Conservation (phyloP, 2,888 invertebrate genomes). For the Andrena bicolor region DNA sequence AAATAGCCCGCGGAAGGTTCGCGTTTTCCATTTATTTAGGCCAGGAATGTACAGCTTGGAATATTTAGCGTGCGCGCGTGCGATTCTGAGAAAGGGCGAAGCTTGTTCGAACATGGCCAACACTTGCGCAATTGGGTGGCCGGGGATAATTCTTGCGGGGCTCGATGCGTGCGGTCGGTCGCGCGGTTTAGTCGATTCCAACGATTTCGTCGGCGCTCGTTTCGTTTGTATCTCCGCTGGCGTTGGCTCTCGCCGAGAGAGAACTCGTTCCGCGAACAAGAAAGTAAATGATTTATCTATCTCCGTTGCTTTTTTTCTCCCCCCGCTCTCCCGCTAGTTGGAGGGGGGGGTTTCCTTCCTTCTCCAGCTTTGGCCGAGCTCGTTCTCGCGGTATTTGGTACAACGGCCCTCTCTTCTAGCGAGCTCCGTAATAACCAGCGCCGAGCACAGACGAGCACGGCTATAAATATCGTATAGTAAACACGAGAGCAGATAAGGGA, state of each 20-base stretch:
- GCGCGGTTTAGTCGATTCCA: background rate
- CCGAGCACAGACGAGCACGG: slow-evolving; percentile 70
- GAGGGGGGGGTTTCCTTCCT: slow-evolving; percentile 32
- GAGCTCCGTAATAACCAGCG: slow-evolving; percentile 73
- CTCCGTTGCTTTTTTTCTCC: slow-evolving; percentile 33
- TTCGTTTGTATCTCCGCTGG: slow-evolving; percentile 36
- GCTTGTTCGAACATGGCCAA: no score
- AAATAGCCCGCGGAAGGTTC: no score
- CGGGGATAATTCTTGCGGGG: background rate
- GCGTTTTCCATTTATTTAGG: background rate
- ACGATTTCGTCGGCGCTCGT: slow-evolving; percentile 5
- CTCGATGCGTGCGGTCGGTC: background rate
- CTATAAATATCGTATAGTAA: slow-evolving; percentile 77
- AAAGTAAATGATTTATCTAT: slow-evolving; percentile 66
- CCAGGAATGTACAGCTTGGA: no score
- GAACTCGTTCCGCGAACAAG: slow-evolving; percentile 60
- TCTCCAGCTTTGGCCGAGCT: slow-evolving; percentile 10
- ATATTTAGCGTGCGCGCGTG: no score
- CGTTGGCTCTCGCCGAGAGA: slow-evolving; percentile 43
- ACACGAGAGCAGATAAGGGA: slow-evolving; percentile 73
- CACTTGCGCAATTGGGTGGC: no score
- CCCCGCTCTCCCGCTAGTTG: slow-evolving; percentile 13
- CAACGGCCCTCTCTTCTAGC: slow-evolving; percentile 61
- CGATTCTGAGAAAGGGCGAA: no score
- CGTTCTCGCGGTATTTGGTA: slow-evolving; percentile 57